These are phyloP conservation scores for Vireo griseus DNA, from an alignment of 2,797 vertebrate genomes.

Conservation along the genomic window DNA sequence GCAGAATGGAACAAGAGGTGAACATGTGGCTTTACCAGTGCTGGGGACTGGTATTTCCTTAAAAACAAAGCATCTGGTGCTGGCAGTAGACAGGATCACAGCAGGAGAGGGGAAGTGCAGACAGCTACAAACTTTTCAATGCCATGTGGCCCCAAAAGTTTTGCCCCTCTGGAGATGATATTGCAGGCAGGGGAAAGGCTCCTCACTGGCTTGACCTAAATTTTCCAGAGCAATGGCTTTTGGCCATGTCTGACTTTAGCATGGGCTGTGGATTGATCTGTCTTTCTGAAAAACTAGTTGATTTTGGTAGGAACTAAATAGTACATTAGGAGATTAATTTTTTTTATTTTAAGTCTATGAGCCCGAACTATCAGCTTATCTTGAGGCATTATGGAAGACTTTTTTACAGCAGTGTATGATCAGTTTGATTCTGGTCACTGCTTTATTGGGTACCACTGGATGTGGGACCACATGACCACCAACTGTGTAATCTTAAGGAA, in stretches of 20 bases:
- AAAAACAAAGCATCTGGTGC: background rate
- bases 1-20: background rate
- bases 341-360: background rate
- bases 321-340: background rate
- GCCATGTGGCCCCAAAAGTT: accelerated
- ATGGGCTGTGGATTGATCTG: background rate
- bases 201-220: background rate
- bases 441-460: background rate
- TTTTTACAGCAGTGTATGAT: background rate
- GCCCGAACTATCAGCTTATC: background rate
- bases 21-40: background rate
- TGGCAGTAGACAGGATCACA: background rate
- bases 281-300: background rate
- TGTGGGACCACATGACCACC: background rate
- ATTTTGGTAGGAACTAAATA: background rate
- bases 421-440: background rate
- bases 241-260: background rate
- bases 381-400: background rate
- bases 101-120: background rate
- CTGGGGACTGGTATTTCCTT: background rate
- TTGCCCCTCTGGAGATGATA: background rate
- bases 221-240: background rate
- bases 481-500: background rate
- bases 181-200: background rate
- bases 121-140: background rate